Conservation (phyloP, 2,113 vertebrate genomes). For the Crotophaga sulcirostris region DNA sequence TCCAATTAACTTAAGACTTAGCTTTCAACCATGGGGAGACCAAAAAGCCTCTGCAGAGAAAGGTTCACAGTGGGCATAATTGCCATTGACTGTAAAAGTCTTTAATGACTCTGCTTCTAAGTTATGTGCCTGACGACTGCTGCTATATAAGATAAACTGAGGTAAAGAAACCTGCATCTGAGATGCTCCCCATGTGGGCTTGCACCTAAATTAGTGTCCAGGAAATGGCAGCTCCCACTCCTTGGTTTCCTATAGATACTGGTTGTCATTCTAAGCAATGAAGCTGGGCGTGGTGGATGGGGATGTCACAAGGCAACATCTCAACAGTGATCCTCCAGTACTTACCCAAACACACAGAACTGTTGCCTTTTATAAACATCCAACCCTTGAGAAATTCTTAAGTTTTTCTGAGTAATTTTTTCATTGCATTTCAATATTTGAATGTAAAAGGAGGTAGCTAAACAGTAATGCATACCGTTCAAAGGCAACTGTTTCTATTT, state of each 20-base stretch:
- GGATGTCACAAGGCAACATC: not conserved
- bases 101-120: rapidly evolving
- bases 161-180: not conserved
- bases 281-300: not conserved
- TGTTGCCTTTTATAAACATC: not conserved
- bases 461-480: not conserved
- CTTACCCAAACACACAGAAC: not conserved
- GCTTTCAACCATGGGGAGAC: not conserved
- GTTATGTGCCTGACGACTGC: not conserved
- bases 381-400: not conserved
- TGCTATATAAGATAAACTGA: not conserved
- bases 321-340: not conserved
- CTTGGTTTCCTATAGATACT: not conserved
- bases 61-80: not conserved
- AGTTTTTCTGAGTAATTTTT: not conserved
- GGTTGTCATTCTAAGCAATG: not conserved
- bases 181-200: not conserved
- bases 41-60: not conserved
- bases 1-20: not conserved
- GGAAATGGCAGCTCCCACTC: not conserved
- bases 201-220: not conserved
- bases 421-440: not conserved
- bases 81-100: not conserved
- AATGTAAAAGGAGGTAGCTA: not conserved
- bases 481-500: not conserved